Evolutionary conservation across 1,140 invertebrate species (phyloP), one percentile per base, ranked within the genome.

Genomic region (Cherax destructor): DNA sequence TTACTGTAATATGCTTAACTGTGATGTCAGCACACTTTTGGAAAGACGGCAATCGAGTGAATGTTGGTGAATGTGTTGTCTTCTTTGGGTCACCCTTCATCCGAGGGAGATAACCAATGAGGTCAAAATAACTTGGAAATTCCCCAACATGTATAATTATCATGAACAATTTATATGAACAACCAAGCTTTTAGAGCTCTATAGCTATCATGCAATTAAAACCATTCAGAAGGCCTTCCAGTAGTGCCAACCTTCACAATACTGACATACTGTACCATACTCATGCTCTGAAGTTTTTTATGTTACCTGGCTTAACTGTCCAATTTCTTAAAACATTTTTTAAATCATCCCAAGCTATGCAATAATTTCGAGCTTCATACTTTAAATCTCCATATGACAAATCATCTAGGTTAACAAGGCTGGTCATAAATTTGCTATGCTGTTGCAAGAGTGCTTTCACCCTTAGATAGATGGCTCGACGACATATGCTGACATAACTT

Each of bases 401-500:
- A 93, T 94, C 21, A 84, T 9, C 13, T 65, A 21, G 1, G 16
- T 65, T 18, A 18, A 65, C 18, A 18, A 18, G 61, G 61, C 61
- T 65, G 21, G 7, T 9, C 6, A 30, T 30, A 21, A 74, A 5
- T 74, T 74, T 11, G 30, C 69, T 30, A 74, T 24, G n/a, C 69
- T 81, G 80, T 83, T 79, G 11, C 52, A 95, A 92, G 83, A 96
- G 93, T 41, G 94, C 93, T 30, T 96, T 83, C 94, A 96, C 97
- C 52, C 88, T 95, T 93, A 95, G 93, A 80, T 97, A 95, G 6
- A 97, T 91, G 93, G 95, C 95, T 93, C 95, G 95, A 95, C 97
- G 96, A 93, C 95, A 96, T 80, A 97, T 95, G 83, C 94, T 94
- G 91, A 97, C 94, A 88, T 94, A 95, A 87, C 94, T 95, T 74